Conservation (phyloP, 2,797 vertebrate genomes). For the Rhinoraja longicauda region DNA sequence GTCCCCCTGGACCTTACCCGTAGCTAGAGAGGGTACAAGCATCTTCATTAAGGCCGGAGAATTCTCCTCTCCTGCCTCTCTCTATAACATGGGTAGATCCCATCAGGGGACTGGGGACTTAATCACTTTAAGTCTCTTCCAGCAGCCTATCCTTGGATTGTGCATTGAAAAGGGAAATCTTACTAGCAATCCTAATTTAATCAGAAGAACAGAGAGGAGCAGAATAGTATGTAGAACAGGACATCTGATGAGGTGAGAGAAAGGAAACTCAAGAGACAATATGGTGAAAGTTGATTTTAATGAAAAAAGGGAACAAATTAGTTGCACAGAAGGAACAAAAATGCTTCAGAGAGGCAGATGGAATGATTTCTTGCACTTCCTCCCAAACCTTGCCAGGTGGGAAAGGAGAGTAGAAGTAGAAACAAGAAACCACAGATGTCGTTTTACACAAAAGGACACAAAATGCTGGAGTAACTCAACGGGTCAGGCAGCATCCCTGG, state of each 20-base stretch:
- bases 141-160: not conserved
- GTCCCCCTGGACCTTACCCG: no score
- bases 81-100: no score
- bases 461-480: no score
- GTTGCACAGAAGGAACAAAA: not conserved
- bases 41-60: no score
- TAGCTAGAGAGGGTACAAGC: no score
- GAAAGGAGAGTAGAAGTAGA: not conserved
- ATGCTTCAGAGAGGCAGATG: not conserved
- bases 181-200: not conserved
- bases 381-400: not conserved
- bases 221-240: not conserved
- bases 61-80: no score
- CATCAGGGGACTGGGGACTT: no score
- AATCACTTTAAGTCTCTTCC: no score
- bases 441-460: no score
- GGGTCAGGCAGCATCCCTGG: no score
- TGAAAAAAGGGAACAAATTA: not conserved
- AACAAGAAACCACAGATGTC: no score
- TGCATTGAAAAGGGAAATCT: not conserved
- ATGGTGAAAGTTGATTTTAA: not conserved
- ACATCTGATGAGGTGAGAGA: not conserved
- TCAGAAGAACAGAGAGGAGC: not conserved
- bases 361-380: not conserved
- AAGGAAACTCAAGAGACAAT: not conserved